Evolutionary conservation across 1,140 invertebrate species (phyloP).

Genomic region (Scaptodrosophila lebanonensis): DNA sequence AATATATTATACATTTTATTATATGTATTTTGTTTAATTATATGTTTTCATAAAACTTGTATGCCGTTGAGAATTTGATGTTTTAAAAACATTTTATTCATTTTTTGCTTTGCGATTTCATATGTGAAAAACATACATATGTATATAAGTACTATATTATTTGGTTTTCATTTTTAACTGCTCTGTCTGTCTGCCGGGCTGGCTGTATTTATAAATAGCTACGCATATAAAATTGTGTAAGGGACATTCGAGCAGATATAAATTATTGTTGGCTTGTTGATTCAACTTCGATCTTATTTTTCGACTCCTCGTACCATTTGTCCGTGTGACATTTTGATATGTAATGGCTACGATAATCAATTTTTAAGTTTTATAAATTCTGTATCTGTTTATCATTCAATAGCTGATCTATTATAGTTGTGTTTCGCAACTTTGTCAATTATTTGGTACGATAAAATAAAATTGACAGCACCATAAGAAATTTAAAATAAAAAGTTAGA

Average conservation of each 20-base stretch:
- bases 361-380: too few relatives aligned
- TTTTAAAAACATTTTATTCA: slow-evolving; percentile 52
- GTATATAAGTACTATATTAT: slow-evolving; percentile 28
- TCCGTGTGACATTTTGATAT: too few relatives aligned
- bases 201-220: slow-evolving; percentile 54
- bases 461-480: slow-evolving; percentile 48
- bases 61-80: slow-evolving; percentile 20
- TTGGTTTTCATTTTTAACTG: slow-evolving; percentile 1
- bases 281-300: too few relatives aligned
- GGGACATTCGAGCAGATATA: too few relatives aligned
- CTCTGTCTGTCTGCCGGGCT: slow-evolving; percentile 8
- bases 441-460: too few relatives aligned
- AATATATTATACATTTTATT: slow-evolving; percentile 24
- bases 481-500: slow-evolving; percentile 52
- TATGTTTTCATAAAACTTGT: slow-evolving; percentile 48
- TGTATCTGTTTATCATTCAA: too few relatives aligned
- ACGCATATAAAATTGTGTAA: slow-evolving; percentile 52
- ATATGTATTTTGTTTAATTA: not conserved
- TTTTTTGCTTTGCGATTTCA: slow-evolving; percentile 5
- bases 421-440: too few relatives aligned
- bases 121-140: slow-evolving; percentile 33
- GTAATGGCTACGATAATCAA: too few relatives aligned
- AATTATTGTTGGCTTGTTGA: too few relatives aligned
- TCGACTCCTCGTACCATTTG: too few relatives aligned
- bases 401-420: too few relatives aligned